Percentiles rank a stretch among this genome's conserved stretches.
Evolutionary conservation across 2,888 invertebrate genomes (phyloP).

Genomic region (Clepsis dumicolana): DNA sequence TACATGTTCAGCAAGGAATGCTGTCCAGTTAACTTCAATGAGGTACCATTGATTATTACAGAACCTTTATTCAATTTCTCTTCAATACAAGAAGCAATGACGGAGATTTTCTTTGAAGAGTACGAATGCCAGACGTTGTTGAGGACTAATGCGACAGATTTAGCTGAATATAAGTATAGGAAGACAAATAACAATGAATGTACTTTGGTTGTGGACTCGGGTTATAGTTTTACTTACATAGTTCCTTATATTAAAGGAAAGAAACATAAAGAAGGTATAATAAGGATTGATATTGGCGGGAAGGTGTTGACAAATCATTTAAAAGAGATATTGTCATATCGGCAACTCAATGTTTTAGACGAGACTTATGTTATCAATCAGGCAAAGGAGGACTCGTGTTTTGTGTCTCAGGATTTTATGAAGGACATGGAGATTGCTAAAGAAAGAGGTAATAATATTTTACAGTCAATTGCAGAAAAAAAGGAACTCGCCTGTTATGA

Average conservation of each 20-base stretch:
- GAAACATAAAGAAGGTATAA: constrained; percentile 88
- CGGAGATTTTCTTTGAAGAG: constrained; percentile 99
- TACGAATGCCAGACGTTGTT: constrained; percentile 95
- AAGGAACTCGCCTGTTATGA: no score
- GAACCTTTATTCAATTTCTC: constrained; percentile 98
- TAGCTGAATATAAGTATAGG: constrained; percentile 90
- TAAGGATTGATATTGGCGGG: constrained; percentile 97
- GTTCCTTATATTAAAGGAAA: constrained; percentile 95
- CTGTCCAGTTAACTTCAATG: constrained; percentile 91
- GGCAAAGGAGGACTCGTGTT: constrained; percentile 98
- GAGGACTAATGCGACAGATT: constrained; percentile 92
- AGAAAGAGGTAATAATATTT: constrained; percentile 65
- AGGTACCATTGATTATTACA: constrained; percentile 94
- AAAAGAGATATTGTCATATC: constrained; percentile 98
- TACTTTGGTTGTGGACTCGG: constrained; percentile 95
- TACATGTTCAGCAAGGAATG: constrained; percentile 96
- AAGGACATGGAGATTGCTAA: constrained; percentile 91
- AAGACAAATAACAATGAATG: constrained; percentile 86
- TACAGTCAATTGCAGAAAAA: no score
- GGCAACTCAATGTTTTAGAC: constrained; percentile 98
- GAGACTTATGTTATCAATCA: constrained; percentile 99
- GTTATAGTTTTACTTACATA: constrained; percentile 98
- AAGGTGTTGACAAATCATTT: constrained; percentile 98
- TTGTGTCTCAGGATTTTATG: constrained; percentile 94
- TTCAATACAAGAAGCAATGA: constrained; percentile 96